These are phyloP conservation scores for Noctua janthe DNA, from an alignment of 2,888 invertebrate genomes.

Conservation along the genomic window DNA sequence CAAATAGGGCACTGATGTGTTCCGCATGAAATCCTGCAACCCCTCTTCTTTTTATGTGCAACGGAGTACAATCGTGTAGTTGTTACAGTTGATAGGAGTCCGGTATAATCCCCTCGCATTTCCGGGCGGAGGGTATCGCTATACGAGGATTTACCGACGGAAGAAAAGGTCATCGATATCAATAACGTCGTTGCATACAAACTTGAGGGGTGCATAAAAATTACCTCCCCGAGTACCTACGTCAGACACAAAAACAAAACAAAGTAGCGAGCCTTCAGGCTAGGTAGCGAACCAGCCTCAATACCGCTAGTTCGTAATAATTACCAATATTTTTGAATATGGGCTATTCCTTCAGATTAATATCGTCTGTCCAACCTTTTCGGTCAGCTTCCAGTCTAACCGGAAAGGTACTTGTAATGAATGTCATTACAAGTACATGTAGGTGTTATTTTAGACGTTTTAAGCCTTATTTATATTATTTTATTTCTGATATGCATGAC, in stretches of 20 bases:
- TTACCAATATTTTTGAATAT: too few species aligned
- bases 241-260: neutral
- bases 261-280: neutral
- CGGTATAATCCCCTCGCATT: slow-evolving; percentile 24
- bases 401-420: too few species aligned
- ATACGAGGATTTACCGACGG: slow-evolving; percentile 10
- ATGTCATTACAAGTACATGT: too few species aligned
- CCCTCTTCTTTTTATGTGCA: slow-evolving; percentile 16
- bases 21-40: slow-evolving; percentile 12
- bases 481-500: too few species aligned
- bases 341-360: too few species aligned
- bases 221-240: neutral
- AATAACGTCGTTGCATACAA: slow-evolving; percentile 2
- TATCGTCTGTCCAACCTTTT: too few species aligned
- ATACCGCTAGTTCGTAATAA: neutral
- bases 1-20: slow-evolving; percentile 13
- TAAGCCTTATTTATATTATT: too few species aligned
- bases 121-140: neutral
- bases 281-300: neutral
- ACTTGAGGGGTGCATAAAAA: neutral
- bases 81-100: slow-evolving; percentile 20
- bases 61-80: slow-evolving; percentile 24
- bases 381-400: too few species aligned
- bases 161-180: neutral
- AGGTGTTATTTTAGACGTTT: too few species aligned